phyloP scores from a whole-genome alignment of 2,888 invertebrate species.

The Epistrophella euchroma region DNA sequence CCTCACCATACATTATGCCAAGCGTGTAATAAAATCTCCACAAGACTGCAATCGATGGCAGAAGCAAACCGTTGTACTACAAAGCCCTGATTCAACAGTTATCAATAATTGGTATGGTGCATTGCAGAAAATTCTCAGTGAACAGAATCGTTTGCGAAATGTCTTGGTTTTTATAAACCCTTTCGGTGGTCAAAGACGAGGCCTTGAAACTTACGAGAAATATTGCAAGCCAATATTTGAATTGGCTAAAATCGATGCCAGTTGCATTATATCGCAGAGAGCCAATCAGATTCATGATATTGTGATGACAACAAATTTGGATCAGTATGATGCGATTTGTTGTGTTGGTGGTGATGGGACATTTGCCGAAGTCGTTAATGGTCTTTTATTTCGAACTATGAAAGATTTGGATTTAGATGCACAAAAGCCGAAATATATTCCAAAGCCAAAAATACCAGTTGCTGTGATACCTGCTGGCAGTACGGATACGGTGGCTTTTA shows the following conservation, averaged over 20 bases:
- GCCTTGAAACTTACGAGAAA: constrained; percentile 89
- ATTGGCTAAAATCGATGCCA: constrained; percentile 88
- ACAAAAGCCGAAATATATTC: constrained; percentile 80
- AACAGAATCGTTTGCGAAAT: constrained; percentile 86
- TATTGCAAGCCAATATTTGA: constrained; percentile 88
- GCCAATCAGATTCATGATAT: constrained; percentile 91
- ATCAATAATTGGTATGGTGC: constrained; percentile 87
- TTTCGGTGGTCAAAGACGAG: constrained; percentile 91
- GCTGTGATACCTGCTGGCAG: constrained; percentile 89
- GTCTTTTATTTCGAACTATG: constrained; percentile 86
- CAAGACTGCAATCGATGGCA: constrained; percentile 86
- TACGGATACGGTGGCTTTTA: constrained; percentile 91
- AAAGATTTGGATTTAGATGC: constrained; percentile 80
- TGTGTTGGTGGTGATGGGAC: constrained; percentile 95
- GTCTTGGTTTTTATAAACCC: constrained; percentile 93
- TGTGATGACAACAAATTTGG: constrained; percentile 85
- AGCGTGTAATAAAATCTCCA: constrained; percentile 82
- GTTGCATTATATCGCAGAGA: constrained; percentile 88
- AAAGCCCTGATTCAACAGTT: constrained; percentile 86
- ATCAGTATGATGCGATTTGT: constrained; percentile 88
- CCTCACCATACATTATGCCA: constrained; percentile 86
- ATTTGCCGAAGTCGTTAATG: constrained; percentile 92
- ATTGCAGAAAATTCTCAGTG: constrained; percentile 83
- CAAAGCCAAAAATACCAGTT: constrained; percentile 84
- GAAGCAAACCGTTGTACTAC: constrained; percentile 85